phyloP scores from a whole-genome alignment of 1,140 invertebrate genomes.

The Triops cancriformis region DNA sequence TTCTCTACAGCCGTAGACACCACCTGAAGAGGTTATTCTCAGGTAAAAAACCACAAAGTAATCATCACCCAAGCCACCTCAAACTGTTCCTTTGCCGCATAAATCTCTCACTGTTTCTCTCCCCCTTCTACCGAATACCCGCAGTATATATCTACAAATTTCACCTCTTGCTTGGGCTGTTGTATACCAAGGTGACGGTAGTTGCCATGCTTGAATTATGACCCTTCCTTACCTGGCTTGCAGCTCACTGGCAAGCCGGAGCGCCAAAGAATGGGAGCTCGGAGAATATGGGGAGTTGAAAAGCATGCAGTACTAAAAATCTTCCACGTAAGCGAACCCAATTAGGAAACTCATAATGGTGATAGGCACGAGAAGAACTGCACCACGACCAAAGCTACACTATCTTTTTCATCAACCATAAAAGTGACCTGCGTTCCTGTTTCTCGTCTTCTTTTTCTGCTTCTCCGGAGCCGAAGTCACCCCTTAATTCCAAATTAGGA shows the following conservation, averaged over 20 bases:
- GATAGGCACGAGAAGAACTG: background rate
- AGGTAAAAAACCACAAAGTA: slow-evolving; percentile 12
- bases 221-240: background rate
- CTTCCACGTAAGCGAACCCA: slow-evolving; percentile 5
- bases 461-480: background rate
- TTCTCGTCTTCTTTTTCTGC: background rate
- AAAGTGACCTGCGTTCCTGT: background rate
- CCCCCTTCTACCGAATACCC: too few species aligned
- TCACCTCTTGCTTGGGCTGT: background rate
- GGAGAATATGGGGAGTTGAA: background rate
- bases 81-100: background rate
- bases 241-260: background rate
- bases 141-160: background rate
- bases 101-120: background rate
- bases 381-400: background rate
- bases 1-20: background rate
- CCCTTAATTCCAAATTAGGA: background rate
- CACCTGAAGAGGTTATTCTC: background rate
- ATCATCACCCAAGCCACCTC: background rate
- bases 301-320: background rate
- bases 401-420: background rate
- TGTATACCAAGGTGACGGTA: slow-evolving; percentile 6
- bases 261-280: background rate
- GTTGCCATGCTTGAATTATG: background rate
- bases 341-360: slow-evolving; percentile 1